These are phyloP conservation scores for Cryptoprocta ferox DNA, from an alignment of 2,797 vertebrate species.

Conservation along the genomic window DNA sequence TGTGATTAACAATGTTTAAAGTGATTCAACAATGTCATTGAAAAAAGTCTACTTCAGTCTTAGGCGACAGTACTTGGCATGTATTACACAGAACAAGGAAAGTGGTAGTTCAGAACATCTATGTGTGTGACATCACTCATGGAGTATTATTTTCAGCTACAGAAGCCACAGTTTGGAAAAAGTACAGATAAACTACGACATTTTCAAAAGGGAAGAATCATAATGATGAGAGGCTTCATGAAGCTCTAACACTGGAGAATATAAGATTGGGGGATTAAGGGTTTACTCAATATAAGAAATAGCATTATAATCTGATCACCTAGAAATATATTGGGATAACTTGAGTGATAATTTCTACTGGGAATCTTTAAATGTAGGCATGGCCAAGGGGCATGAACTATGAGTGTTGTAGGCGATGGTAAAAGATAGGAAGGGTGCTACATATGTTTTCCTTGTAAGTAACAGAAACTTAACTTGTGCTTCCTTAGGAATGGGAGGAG, in stretches of 20 bases:
- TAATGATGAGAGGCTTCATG: background rate
- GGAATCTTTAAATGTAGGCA: background rate
- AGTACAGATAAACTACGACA: background rate
- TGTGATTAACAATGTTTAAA: constrained; percentile 22
- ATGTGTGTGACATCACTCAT: background rate
- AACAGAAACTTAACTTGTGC: background rate
- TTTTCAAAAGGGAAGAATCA: constrained; percentile 21
- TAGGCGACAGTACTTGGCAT: background rate
- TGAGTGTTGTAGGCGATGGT: background rate
- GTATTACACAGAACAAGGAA: background rate
- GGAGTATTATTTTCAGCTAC: background rate
- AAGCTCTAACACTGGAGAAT: background rate
- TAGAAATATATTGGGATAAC: background rate
- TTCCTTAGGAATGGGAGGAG: background rate
- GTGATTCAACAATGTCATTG: background rate
- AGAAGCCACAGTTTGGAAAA: background rate
- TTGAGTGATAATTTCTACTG: background rate
- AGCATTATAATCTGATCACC: background rate
- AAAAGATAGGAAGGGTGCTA: background rate
- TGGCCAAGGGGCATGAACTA: background rate
- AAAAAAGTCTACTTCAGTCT: background rate
- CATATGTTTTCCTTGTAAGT: background rate
- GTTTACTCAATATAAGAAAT: background rate
- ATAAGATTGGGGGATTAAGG: background rate
- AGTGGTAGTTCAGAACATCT: background rate